Conservation (phyloP, 2,888 invertebrate species). For the Eumacrocentrus americanus region DNA sequence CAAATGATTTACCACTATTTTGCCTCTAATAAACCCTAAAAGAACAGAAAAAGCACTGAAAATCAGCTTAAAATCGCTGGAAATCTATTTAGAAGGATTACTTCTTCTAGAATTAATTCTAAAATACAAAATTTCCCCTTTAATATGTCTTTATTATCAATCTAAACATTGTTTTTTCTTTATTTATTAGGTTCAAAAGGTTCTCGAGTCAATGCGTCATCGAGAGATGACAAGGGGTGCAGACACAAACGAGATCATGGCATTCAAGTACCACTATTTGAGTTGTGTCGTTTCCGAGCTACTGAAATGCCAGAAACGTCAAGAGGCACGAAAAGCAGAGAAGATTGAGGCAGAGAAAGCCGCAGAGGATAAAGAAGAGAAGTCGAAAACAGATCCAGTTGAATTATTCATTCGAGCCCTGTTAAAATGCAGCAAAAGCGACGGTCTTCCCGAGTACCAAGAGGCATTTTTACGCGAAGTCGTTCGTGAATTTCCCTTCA, state of each 20-base stretch:
- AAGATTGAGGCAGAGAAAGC: constrained; percentile 56
- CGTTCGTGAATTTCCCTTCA: constrained; percentile 87
- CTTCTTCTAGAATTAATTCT: no score
- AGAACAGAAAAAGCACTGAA: no score
- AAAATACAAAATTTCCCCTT: no score
- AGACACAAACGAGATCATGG: constrained; percentile 88
- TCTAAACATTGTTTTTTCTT: constrained; percentile 9
- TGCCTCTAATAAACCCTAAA: no score
- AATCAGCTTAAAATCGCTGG: no score
- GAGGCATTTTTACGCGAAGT: constrained; percentile 82
- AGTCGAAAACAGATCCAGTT: constrained; percentile 68
- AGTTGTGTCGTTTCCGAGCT: constrained; percentile 77
- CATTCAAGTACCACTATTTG: constrained; percentile 87
- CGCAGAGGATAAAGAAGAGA: constrained; percentile 51
- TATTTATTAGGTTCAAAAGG: constrained; percentile 69
- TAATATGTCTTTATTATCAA: no score
- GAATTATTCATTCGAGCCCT: constrained; percentile 79
- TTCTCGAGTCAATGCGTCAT: constrained; percentile 83
- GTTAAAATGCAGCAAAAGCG: constrained; percentile 76
- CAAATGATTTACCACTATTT: no score
- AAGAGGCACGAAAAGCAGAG: constrained; percentile 64
- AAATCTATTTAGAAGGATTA: no score
- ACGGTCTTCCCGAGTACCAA: constrained; percentile 67
- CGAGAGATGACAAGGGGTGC: constrained; percentile 82
- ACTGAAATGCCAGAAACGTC: constrained; percentile 72